A percentile compares a stretch with the other conserved stretches of the same genome.
Conservation (phyloP, 1,140 invertebrate genomes). For the Ylistrum balloti region DNA sequence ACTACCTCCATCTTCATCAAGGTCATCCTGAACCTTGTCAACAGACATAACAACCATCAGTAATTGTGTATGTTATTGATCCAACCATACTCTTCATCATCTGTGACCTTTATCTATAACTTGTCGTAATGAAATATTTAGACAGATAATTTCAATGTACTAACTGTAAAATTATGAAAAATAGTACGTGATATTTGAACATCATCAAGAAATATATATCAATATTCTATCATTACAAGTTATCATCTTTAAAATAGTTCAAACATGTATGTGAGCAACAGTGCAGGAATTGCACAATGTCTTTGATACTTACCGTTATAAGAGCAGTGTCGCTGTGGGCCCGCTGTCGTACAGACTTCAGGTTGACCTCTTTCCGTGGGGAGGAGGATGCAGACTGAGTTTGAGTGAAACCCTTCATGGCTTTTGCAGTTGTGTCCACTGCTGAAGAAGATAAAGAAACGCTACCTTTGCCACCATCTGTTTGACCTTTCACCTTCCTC, state of each 20-base stretch:
- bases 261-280: too few relatives aligned
- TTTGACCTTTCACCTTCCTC: slow-evolving; percentile 59
- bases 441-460: neutral
- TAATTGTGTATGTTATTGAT: too few relatives aligned
- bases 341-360: neutral
- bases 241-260: too few relatives aligned
- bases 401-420: neutral
- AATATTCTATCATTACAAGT: too few relatives aligned
- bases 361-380: neutral
- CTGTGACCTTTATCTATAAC: too few relatives aligned
- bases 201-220: too few relatives aligned
- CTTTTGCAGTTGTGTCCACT: neutral
- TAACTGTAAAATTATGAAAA: too few relatives aligned
- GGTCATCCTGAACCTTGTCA: slow-evolving; percentile 42
- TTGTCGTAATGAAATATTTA: too few relatives aligned
- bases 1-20: slow-evolving; percentile 59
- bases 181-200: too few relatives aligned
- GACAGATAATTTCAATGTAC: too few relatives aligned
- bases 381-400: neutral
- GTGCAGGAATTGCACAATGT: neutral
- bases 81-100: too few relatives aligned
- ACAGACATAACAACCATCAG: too few relatives aligned
- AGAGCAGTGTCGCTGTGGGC: neutral
- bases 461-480: neutral
- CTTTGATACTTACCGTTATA: neutral